Evolutionary conservation across 2,797 vertebrate genomes (phyloP).

Genomic region (Premnoplex brunnescens): DNA sequence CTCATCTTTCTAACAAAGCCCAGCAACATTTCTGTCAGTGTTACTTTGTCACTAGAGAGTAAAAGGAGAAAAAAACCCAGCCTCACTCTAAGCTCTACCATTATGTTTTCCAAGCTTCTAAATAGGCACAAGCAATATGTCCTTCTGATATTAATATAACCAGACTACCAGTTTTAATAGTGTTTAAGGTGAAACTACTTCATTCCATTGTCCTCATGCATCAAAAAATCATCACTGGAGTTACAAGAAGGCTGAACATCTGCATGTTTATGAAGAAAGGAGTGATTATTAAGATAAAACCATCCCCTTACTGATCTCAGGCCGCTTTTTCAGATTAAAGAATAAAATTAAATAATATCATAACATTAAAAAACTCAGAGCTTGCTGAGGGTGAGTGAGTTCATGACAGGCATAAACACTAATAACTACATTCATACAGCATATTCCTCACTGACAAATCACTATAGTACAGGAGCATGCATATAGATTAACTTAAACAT

Average conservation of each 20-base stretch:
- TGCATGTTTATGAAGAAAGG: constrained; percentile 49
- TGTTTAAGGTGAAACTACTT: constrained; percentile 33
- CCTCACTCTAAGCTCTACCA: neutral
- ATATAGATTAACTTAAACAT: neutral
- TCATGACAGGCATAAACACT: neutral
- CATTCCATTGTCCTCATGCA: constrained; percentile 14
- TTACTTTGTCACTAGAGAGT: neutral
- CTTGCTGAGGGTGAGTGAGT: neutral
- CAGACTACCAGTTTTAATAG: constrained; percentile 11
- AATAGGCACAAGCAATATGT: neutral
- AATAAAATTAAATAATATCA: constrained; percentile 41
- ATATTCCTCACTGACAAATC: neutral
- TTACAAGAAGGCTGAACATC: constrained; percentile 28
- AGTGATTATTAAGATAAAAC: constrained; percentile 50
- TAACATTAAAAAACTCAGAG: constrained; percentile 5
- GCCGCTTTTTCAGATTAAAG: constrained; percentile 16
- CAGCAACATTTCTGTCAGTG: neutral
- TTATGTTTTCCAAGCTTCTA: neutral
- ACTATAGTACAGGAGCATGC: neutral
- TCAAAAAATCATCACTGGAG: neutral
- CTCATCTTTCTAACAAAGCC: neutral
- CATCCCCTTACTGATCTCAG: neutral
- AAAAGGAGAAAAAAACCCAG: neutral
- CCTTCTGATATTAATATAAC: constrained; percentile 25
- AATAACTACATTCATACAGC: neutral